A percentile compares a stretch with the other conserved stretches of the same genome.
Conservation (phyloP, 2,888 invertebrate species). For the Miltochrista miniata region DNA sequence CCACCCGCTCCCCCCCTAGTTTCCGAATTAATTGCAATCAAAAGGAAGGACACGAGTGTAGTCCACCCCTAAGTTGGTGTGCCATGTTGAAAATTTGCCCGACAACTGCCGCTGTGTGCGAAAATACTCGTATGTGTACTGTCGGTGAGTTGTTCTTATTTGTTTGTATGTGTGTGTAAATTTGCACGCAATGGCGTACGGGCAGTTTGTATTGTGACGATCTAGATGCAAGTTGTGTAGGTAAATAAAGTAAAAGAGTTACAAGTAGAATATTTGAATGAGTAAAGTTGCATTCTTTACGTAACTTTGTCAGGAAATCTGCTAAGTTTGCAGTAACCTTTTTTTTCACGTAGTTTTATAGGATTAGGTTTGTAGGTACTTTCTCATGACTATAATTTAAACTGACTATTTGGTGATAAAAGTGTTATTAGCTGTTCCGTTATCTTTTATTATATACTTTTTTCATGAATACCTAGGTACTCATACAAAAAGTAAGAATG, state of each 20-base stretch:
- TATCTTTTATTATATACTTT: too few species aligned
- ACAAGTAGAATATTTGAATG: neutral
- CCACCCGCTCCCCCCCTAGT: constrained; percentile 48
- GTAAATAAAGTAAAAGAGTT: neutral
- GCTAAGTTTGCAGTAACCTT: too few species aligned
- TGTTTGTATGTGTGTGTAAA: constrained; percentile 35
- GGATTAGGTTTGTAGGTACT: too few species aligned
- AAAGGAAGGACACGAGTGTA: constrained; percentile 82
- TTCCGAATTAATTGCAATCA: constrained; percentile 84
- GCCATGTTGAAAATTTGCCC: constrained; percentile 78
- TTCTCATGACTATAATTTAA: too few species aligned
- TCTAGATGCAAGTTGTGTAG: constrained; percentile 4
- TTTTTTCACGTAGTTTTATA: too few species aligned
- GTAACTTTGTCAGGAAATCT: too few species aligned
- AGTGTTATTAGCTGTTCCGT: too few species aligned
- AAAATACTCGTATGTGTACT: constrained; percentile 39
- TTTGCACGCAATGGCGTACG: constrained; percentile 40
- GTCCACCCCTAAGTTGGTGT: constrained; percentile 79
- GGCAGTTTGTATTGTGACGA: constrained; percentile 14
- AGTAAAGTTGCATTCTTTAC: neutral
- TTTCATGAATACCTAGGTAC: too few species aligned
- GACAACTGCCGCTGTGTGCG: constrained; percentile 51
- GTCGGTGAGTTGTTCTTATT: constrained; percentile 30
- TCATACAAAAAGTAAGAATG: too few species aligned
- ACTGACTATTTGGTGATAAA: too few species aligned